Evolutionary conservation across 2,113 vertebrate genomes (phyloP).

Genomic region (Sarotherodon lohbergeri): DNA sequence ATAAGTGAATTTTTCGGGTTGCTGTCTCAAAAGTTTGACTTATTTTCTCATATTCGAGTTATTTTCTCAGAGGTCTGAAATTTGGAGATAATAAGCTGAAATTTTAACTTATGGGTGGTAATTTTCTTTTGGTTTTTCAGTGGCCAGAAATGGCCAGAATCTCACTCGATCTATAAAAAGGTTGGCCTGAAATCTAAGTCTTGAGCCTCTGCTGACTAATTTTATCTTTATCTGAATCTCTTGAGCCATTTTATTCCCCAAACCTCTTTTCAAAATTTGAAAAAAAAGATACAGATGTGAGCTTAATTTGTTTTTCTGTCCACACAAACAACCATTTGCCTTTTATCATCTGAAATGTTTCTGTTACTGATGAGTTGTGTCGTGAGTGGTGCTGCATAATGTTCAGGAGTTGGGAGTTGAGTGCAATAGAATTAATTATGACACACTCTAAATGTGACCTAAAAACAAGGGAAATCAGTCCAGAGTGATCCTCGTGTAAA

Average conservation of each 20-base stretch:
- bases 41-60: background rate
- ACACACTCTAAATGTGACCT: conserved; percentile 25
- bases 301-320: background rate
- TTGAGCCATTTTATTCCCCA: background rate
- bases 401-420: background rate
- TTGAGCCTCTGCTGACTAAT: background rate
- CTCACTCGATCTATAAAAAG: background rate
- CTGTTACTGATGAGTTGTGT: conserved; percentile 12
- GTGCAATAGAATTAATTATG: conserved; percentile 42
- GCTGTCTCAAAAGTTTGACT: background rate
- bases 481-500: background rate
- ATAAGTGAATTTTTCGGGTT: background rate
- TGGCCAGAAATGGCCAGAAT: background rate
- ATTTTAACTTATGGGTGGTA: background rate
- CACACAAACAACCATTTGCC: background rate
- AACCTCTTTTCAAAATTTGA: background rate
- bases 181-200: background rate
- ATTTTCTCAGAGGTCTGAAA: rapidly evolving
- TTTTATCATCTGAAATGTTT: background rate
- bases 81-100: background rate
- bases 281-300: background rate
- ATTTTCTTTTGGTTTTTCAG: background rate
- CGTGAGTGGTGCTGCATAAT: background rate
- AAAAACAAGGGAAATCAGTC: background rate
- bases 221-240: background rate